Evolutionary conservation across 2,113 vertebrate genomes (phyloP).

Genomic region (Astatoreochromis straeleni): DNA sequence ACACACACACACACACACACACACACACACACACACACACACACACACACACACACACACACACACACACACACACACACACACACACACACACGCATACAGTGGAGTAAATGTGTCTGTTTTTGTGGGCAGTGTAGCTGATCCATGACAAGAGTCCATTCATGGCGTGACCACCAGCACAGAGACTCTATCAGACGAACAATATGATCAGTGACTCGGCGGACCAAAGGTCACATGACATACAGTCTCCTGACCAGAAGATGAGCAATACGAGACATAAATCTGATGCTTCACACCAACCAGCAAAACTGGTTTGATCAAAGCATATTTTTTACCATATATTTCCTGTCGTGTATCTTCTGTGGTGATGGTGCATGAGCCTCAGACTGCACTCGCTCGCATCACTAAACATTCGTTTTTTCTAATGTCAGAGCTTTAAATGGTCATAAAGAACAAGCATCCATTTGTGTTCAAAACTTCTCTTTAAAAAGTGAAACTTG

Average conservation of each 20-base stretch:
- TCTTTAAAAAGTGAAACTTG: neutral
- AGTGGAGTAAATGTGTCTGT: neutral
- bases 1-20: neutral
- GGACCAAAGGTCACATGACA: neutral
- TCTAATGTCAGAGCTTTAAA: neutral
- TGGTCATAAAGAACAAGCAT: neutral
- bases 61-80: fast-evolving
- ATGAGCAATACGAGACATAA: neutral
- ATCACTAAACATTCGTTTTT: fast-evolving
- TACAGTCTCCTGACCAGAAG: neutral
- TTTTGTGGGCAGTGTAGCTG: neutral
- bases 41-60: fast-evolving
- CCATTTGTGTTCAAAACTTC: neutral
- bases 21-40: fast-evolving
- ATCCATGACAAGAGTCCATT: neutral
- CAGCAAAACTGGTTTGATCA: neutral
- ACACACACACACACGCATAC: fast-evolving
- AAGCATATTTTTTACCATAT: neutral
- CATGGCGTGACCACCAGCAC: neutral
- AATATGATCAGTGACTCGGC: neutral
- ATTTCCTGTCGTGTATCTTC: neutral
- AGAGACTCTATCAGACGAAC: constrained; percentile 27
- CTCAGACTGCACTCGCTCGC: fast-evolving
- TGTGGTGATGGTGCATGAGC: neutral
- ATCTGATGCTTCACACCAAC: fast-evolving